Evolutionary conservation across 2,797 vertebrate genomes (phyloP), one percentile per base, ranked within the genome.

Genomic region (Toxotes lorentzi): DNA sequence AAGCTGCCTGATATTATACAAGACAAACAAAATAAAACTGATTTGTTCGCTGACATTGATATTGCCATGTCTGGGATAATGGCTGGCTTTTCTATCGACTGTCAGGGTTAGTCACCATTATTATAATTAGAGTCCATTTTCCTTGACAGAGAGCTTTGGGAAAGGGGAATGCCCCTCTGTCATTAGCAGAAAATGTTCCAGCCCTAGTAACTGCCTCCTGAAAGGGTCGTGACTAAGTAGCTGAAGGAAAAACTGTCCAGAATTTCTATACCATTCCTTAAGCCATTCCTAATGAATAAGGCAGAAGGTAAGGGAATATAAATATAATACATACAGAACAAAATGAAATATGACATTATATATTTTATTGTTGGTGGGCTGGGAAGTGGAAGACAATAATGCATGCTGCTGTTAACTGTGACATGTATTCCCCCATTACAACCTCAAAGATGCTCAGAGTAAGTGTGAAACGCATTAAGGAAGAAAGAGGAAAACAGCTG

Each of bases 41-140:
- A 79, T 78, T 82, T 79, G 60, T 83, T 74, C 41, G 13, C 51
- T 75, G 78, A 70, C 72, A 86, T 11, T 80, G 80, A 83, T 79
- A 82, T 53, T 40, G 68, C 60, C 58, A 76, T 85, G 87, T 88
- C 84, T 89, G 71, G 53, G 78, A 87, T 88, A 88, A 89, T 91
- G 72, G 82, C 71, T 70, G 76, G 69, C 73, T 61, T 83, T 87
- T 91, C 69, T 86, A 76, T 85, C 69, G 80, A 80, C 82, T 84
- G 87, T 86, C 89, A 89, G 66, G 34, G 70, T 79, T 62, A 74
- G 59, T 70, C 79, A 70, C 80, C 83, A 89, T 90, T 87, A 88
- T 87, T 66, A 86, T 90, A 92, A 92, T 92, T 91, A 88, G 73
- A 91, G 82, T 83, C 83, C 63, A 90, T 92, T 93, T 93, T 88